A percentile compares a stretch with the other conserved stretches of the same genome.
phyloP scores from a whole-genome alignment of 2,888 invertebrate genomes.

The Meganola albula region DNA sequence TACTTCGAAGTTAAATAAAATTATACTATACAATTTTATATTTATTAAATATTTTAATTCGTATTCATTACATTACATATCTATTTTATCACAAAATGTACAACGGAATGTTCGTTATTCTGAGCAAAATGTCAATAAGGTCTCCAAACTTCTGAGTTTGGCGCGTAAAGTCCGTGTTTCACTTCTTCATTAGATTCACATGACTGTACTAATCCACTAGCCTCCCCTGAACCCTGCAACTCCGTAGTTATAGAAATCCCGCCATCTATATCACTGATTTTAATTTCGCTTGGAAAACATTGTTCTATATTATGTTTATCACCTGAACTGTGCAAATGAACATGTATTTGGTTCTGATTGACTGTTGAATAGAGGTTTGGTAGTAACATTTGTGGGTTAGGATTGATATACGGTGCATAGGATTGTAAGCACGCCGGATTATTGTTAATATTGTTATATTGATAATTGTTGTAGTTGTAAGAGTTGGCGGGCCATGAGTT shows the following conservation, averaged over 20 bases:
- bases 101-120: slow-evolving; percentile 46
- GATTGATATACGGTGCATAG: slow-evolving; percentile 79
- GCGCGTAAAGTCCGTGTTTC: slow-evolving; percentile 61
- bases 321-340: slow-evolving; percentile 83
- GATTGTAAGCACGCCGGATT: slow-evolving; percentile 70
- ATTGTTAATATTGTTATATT: slow-evolving; percentile 81
- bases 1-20: no score
- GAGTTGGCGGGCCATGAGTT: slow-evolving; percentile 80
- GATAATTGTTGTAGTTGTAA: slow-evolving; percentile 83
- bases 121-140: slow-evolving; percentile 80
- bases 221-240: slow-evolving; percentile 64
- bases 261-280: slow-evolving; percentile 78
- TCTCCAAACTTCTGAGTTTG: slow-evolving; percentile 82
- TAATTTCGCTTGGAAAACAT: slow-evolving; percentile 78
- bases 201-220: slow-evolving; percentile 68
- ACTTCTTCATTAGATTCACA: slow-evolving; percentile 76
- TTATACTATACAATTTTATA: no score
- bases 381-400: slow-evolving; percentile 83
- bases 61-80: slow-evolving; percentile 24
- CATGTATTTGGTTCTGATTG: slow-evolving; percentile 91
- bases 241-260: slow-evolving; percentile 77
- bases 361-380: slow-evolving; percentile 90
- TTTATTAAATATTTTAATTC: slow-evolving; percentile 62
- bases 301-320: slow-evolving; percentile 82
- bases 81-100: slow-evolving; percentile 72